Evolutionary conservation across 2,797 vertebrate species (phyloP), one percentile per base, ranked within the genome.

Genomic region (Momotus momota): DNA sequence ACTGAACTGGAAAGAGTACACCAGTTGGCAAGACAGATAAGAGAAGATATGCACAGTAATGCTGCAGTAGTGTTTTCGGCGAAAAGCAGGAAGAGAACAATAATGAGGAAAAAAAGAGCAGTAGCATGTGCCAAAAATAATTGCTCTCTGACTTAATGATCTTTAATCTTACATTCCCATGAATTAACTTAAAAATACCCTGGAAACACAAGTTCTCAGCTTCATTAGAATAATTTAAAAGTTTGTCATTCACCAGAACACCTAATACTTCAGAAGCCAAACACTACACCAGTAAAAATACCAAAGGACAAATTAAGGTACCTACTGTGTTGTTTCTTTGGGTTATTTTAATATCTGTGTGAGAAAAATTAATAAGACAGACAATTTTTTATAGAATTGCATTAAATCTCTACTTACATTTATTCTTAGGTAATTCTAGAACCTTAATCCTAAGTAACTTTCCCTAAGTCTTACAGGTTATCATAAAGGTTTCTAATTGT

Each of bases 101-200:
- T 49, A 81, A 62, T 5, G 14, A 91, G 14, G 5, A 61, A 38
- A 86, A 85, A 71, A 79, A 35, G 43, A 84, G 31, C 45, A 71
- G 43, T 33, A 72, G 48, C 1, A 1, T 14, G 10, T 40, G 74
- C 89, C 71, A 67, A 85, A 95, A 94, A 91, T 89, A 92, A 52
- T 27, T 93, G 70, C 22, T 64, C 48, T 84, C 61, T 61, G 26
- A 75, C 9, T 61, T 81, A 67, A 73, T 57, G 35, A 94, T 88
- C 64, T 80, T 81, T 67, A 89, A 81, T 74, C 26, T 49, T 55
- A 74, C 61, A 35, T 83, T 74, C n/a, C 35, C 52, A 35, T 13
- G 57, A 94, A 40, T 26, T 57, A 66, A 14, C n/a, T 79, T 81
- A 71, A 93, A 96, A 89, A 91, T 69, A 88, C 16, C 41, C 27